phyloP scores from a whole-genome alignment of 2,113 vertebrate genomes.

The Hemiprocne comata region DNA sequence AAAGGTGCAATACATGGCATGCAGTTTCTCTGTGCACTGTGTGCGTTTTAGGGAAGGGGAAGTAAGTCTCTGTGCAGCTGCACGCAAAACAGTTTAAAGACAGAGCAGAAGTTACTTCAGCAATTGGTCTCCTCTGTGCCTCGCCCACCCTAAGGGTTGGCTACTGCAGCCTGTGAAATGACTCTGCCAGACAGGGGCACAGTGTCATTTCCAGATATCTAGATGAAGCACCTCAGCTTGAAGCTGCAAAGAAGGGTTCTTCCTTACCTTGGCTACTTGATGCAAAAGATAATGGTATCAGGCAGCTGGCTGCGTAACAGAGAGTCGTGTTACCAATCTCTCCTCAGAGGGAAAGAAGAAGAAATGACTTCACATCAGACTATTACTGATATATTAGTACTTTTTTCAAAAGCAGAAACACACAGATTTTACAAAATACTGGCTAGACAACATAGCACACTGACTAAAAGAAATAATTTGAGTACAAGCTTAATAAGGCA shows the following conservation, averaged over 20 bases:
- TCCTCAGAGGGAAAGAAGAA: slow-evolving; percentile 17
- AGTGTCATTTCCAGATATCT: not conserved
- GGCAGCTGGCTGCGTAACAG: not conserved
- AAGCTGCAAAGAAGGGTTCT: not conserved
- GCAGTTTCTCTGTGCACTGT: not conserved
- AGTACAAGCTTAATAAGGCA: slow-evolving; percentile 42
- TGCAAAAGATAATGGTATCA: not conserved
- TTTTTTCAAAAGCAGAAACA: slow-evolving; percentile 40
- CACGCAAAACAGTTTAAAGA: not conserved
- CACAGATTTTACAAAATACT: slow-evolving; percentile 40
- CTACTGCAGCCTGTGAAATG: not conserved
- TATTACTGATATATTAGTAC: not conserved
- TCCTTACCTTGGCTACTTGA: slow-evolving; percentile 1
- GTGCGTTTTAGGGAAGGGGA: not conserved
- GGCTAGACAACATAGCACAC: slow-evolving; percentile 12
- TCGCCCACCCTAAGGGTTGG: not conserved
- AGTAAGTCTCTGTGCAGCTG: not conserved
- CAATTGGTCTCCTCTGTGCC: not conserved
- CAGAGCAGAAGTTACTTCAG: not conserved
- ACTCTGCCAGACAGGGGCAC: not conserved
- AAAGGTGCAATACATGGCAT: not conserved
- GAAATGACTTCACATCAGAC: not conserved
- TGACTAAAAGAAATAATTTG: slow-evolving; percentile 22
- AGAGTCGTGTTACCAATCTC: not conserved
- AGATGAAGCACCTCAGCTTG: not conserved